Base-by-base conservation (phyloP, 2,888 invertebrate genomes). In the Sinotaia quadrata region DNA sequence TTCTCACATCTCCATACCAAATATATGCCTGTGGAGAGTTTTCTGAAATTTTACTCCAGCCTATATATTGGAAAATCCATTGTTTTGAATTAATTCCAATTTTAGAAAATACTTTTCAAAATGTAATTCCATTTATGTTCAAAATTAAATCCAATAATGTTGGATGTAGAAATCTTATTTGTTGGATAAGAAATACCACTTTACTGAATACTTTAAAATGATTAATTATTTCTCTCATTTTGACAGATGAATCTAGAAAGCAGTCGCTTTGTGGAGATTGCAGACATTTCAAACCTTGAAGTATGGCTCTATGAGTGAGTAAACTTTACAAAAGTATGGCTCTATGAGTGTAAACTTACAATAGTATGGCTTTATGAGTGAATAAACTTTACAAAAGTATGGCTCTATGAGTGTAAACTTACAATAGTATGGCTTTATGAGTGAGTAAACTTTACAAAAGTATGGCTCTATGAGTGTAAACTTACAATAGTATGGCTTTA, bases 201-300 rank as follows among this genome's bases (percentile, higher is more conserved):
- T 0, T 18, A 41, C n/a, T 3, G 3, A 12, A 41, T 18, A 3
- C 15, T 1, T 7, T 15, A 1, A 5, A 18, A 7, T 18, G 18
- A 7, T 47, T 15, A 41, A 12, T 12, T 12, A 41, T 18, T 41
- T 18, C 8, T 18, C 10, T 21, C 24, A 18, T 54, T 27, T 65
- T 67, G 77, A 33, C 74, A 83, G 81, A 24, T 80, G 10, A 59
- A 71, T 24, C 41, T 76, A 68, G 10, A 72, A n/a, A 71, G 69
- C 54, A 75, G 78, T 58, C 75, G 73, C 54, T 81, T 78, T 69
- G 73, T 81, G 8, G 71, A 73, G 71, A 73, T 82, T 34, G 70
- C 82, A 51, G 82, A 84, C 72, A 71, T 82, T n/a, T 75, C 81
- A 18, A 78, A 76, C 65, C 77, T 82, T 33, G 77, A 78, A 68